Conservation (phyloP, 1,140 invertebrate genomes). For the Drosophila saltans region DNA sequence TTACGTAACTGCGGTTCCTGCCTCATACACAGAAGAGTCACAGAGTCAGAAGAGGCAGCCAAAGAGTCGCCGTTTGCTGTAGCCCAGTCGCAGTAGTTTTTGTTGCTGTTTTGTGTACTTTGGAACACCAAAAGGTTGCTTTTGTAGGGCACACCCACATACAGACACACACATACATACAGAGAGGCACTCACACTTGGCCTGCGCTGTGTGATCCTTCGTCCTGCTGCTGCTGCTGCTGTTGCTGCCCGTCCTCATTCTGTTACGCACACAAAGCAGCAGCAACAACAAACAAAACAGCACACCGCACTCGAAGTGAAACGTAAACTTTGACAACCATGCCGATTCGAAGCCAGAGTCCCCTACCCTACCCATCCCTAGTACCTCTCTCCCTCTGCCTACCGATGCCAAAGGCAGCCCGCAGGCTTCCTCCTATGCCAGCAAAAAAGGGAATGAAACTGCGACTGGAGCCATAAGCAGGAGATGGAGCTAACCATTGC, state of each 20-base stretch:
- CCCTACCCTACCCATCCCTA: background rate
- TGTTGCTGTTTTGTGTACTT: slow-evolving; percentile 65
- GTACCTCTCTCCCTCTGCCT: background rate
- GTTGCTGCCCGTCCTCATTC: slow-evolving; percentile 18
- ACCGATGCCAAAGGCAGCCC: slow-evolving; percentile 16
- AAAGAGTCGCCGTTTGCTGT: slow-evolving; percentile 40
- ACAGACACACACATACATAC: slow-evolving; percentile 6
- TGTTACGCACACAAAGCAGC: slow-evolving; percentile 43
- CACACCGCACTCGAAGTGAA: slow-evolving; percentile 71
- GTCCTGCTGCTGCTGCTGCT: slow-evolving; percentile 24
- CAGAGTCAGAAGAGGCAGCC: slow-evolving; percentile 19
- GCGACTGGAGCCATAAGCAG: slow-evolving; percentile 3
- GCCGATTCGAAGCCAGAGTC: slow-evolving; percentile 18
- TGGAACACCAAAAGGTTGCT: slow-evolving; percentile 67
- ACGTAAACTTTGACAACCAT: slow-evolving; percentile 79
- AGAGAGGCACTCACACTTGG: slow-evolving; percentile 40
- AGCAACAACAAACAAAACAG: slow-evolving; percentile 57
- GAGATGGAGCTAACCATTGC: slow-evolving; percentile 20
- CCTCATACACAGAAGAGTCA: slow-evolving; percentile 16
- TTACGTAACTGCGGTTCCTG: slow-evolving; percentile 71
- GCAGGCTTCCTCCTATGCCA: slow-evolving; percentile 9
- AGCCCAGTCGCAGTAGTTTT: slow-evolving; percentile 58
- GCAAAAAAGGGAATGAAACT: background rate
- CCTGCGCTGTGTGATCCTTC: slow-evolving; percentile 37
- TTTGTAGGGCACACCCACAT: slow-evolving; percentile 59